These are phyloP conservation scores for Osedax frankpressi DNA, from an alignment of 2,888 invertebrate genomes.

Conservation along the genomic window DNA sequence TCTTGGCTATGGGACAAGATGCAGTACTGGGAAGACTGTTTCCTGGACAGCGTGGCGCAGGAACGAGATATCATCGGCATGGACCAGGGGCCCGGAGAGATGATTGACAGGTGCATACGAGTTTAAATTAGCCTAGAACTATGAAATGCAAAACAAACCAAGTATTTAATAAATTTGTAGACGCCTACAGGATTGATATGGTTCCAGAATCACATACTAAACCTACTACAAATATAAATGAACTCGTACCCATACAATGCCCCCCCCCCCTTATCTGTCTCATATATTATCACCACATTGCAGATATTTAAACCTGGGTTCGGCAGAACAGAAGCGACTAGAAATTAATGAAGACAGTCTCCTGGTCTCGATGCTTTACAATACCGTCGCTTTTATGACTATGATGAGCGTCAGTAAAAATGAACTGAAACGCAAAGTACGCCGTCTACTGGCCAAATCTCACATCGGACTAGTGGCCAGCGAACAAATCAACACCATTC, in stretches of 20 bases:
- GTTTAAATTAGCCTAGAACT: background rate
- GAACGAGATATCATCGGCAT: constrained; percentile 95
- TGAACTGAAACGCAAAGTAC: constrained; percentile 51
- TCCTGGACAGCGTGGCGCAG: constrained; percentile 88
- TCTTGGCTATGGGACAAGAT: constrained; percentile 83
- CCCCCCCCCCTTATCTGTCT: too few relatives aligned
- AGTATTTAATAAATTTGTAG: background rate
- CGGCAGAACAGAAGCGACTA: constrained; percentile 63
- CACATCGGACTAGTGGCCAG: constrained; percentile 95
- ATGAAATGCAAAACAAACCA: background rate
- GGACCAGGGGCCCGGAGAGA: constrained; percentile 96
- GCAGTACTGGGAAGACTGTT: constrained; percentile 94
- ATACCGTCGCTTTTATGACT: constrained; percentile 85
- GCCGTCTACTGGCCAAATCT: constrained; percentile 87
- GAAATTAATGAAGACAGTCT: constrained; percentile 95
- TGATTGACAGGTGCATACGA: constrained; percentile 74
- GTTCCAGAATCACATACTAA: too few relatives aligned
- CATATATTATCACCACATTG: too few relatives aligned
- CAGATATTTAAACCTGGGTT: constrained; percentile 76
- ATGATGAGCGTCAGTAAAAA: constrained; percentile 75
- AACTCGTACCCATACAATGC: too few relatives aligned
- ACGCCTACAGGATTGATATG: too few relatives aligned
- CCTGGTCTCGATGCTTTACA: constrained; percentile 85
- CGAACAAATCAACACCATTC: constrained; percentile 85
- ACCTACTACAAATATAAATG: too few relatives aligned